Conservation (phyloP, 2,888 invertebrate genomes). For the Hemicrepidius hirtus region DNA sequence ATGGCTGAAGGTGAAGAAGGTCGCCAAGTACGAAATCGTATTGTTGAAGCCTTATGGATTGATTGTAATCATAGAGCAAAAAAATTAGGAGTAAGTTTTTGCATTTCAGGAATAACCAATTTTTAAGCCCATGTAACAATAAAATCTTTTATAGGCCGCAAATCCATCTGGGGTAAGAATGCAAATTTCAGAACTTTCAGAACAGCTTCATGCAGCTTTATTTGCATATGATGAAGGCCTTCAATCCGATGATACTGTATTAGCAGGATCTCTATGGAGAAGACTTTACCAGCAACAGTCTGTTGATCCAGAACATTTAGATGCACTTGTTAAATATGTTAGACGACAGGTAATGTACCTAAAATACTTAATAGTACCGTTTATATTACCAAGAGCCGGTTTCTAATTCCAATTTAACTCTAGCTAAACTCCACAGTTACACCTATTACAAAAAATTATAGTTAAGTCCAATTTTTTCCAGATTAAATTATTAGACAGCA, state of each 20-base stretch:
- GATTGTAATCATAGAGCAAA: constrained; percentile 85
- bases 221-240: constrained; percentile 93
- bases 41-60: constrained; percentile 89
- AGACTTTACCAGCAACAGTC: constrained; percentile 82
- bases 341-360: constrained; percentile 88
- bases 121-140: too few relatives aligned
- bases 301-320: constrained; percentile 80
- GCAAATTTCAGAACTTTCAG: constrained; percentile 79
- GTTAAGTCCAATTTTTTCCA: constrained; percentile 69
- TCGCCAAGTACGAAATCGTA: constrained; percentile 80
- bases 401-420: too few relatives aligned
- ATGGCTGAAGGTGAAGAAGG: constrained; percentile 90
- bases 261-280: constrained; percentile 91
- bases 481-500: constrained; percentile 75
- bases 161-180: constrained; percentile 77
- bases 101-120: too few relatives aligned
- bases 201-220: constrained; percentile 89
- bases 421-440: too few relatives aligned
- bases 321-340: constrained; percentile 83
- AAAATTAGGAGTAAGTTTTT: constrained; percentile 77
- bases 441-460: too few relatives aligned
- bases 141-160: constrained; percentile 73
- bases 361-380: too few relatives aligned
- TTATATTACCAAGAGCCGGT: too few relatives aligned
- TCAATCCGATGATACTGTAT: constrained; percentile 81